Evolutionary conservation across 1,140 invertebrate genomes (phyloP).

Genomic region (Nymphalis io): DNA sequence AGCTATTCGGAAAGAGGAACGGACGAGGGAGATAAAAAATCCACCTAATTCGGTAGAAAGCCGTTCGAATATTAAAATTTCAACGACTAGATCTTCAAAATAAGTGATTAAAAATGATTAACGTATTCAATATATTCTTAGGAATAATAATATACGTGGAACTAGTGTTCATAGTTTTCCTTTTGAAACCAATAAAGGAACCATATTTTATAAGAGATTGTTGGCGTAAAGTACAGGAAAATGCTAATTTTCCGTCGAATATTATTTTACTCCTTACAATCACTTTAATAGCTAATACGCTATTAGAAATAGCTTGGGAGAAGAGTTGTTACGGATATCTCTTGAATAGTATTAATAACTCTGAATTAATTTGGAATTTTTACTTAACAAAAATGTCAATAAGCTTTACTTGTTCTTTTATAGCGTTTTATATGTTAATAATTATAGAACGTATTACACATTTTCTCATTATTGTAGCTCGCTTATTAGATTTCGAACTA

Average conservation of each 20-base stretch:
- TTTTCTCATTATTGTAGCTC: constrained; percentile 48
- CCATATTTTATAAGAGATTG: constrained; percentile 50
- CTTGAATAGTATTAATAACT: constrained; percentile 34
- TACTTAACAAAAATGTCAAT: constrained; percentile 46
- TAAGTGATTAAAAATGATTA: constrained; percentile 46
- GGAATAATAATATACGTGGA: constrained; percentile 46
- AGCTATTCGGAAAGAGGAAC: background rate
- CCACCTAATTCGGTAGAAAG: background rate
- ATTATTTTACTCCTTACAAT: constrained; percentile 30
- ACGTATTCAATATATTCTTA: constrained; percentile 48
- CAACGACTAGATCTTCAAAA: background rate
- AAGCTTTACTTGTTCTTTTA: constrained; percentile 44
- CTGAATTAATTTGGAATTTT: constrained; percentile 46
- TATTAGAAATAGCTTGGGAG: constrained; percentile 50
- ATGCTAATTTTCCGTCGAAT: constrained; percentile 37
- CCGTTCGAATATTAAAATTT: background rate
- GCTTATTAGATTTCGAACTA: constrained; percentile 58
- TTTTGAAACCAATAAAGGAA: constrained; percentile 56
- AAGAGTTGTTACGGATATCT: constrained; percentile 33
- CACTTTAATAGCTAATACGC: constrained; percentile 41
- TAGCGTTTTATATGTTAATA: constrained; percentile 47
- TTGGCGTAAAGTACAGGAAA: constrained; percentile 48
- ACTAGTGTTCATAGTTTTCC: constrained; percentile 44
- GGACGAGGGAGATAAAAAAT: background rate
- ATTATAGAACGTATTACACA: constrained; percentile 51